Evolutionary conservation across 2,113 vertebrate genomes (phyloP).

Genomic region (Empidonax alnorum): DNA sequence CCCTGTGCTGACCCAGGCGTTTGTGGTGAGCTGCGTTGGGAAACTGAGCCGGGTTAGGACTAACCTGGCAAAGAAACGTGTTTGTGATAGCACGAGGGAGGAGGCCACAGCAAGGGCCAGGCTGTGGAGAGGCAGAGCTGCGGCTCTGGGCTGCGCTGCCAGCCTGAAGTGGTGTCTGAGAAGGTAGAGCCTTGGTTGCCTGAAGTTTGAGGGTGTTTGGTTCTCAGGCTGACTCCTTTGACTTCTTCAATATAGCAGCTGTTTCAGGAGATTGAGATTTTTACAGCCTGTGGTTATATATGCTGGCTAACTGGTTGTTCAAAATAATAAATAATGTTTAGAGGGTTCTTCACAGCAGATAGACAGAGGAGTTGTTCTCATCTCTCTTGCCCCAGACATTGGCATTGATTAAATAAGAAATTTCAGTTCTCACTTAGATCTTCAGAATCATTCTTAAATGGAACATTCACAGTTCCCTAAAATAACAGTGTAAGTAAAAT

Average conservation of each 20-base stretch:
- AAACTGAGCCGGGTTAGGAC: slow-evolving; percentile 30
- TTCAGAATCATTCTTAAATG: background rate
- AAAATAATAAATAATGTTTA: background rate
- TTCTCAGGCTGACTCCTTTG: background rate
- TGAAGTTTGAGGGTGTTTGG: background rate
- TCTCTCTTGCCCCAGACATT: background rate
- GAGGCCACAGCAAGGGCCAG: slow-evolving; percentile 15
- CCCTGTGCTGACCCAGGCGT: slow-evolving; percentile 36
- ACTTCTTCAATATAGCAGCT: background rate
- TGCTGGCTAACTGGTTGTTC: background rate
- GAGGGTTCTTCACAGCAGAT: background rate
- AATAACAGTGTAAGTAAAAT: background rate
- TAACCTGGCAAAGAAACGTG: slow-evolving; percentile 40
- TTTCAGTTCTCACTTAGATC: background rate
- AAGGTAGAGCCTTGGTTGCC: background rate
- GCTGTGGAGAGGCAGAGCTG: background rate
- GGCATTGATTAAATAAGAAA: background rate
- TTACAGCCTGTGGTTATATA: background rate
- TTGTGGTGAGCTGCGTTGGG: slow-evolving; percentile 36
- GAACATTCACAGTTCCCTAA: background rate
- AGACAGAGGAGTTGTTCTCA: background rate
- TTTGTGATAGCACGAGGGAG: slow-evolving; percentile 32
- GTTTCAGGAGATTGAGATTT: background rate
- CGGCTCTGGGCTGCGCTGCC: background rate
- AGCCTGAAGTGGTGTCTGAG: background rate